Conservation (phyloP, 2,113 vertebrate species). For the Eclectus roratus region DNA sequence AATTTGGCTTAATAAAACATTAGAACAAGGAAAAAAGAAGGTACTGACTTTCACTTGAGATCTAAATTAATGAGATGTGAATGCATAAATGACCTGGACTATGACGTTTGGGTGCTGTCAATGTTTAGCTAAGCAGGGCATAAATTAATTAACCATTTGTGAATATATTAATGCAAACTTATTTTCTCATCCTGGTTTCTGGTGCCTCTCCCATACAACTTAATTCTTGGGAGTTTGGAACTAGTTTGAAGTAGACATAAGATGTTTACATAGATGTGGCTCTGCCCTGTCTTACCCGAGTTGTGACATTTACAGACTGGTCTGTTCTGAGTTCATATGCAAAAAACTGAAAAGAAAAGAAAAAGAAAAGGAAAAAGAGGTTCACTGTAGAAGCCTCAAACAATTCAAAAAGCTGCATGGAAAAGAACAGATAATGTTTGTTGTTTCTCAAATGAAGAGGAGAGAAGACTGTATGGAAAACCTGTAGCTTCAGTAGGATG, state of each 20-base stretch:
- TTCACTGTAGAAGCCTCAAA: neutral
- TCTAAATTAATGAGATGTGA: neutral
- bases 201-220: neutral
- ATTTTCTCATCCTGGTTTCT: neutral
- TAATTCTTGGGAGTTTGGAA: neutral
- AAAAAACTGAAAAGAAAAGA: neutral
- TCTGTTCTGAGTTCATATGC: neutral
- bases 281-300: neutral
- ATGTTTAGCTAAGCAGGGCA: neutral
- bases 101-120: neutral
- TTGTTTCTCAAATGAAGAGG: neutral
- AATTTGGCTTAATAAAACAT: neutral
- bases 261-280: neutral
- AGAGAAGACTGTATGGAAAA: neutral
- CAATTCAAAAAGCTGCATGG: neutral
- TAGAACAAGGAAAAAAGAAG: neutral
- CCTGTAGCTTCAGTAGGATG: neutral
- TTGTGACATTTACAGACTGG: neutral
- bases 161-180: neutral
- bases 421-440: neutral
- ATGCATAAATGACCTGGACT: neutral
- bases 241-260: neutral
- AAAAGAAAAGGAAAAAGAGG: neutral
- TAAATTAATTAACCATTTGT: neutral
- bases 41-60: neutral